A percentile compares a stretch with the other conserved stretches of the same genome.
Evolutionary conservation across 2,797 vertebrate genomes (phyloP).

Genomic region (Acrocephalus scirpaceus): DNA sequence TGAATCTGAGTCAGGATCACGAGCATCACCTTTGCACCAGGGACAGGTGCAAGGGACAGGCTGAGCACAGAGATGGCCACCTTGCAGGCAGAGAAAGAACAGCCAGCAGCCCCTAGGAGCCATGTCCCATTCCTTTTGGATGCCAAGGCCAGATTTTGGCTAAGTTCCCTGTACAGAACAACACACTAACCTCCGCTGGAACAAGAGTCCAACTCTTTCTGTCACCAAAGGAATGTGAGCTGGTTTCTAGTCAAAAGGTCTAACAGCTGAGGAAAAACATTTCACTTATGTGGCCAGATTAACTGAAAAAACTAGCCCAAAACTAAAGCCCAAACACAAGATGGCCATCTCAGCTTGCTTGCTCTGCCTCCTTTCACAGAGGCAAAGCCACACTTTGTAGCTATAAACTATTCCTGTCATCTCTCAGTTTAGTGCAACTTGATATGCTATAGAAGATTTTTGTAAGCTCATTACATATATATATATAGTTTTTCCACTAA

Average conservation of each 20-base stretch:
- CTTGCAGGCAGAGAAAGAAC: neutral
- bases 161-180: neutral
- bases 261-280: neutral
- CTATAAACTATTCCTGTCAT: neutral
- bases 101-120: neutral
- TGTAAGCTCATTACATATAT: constrained; percentile 32
- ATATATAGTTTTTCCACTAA: neutral
- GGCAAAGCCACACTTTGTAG: neutral
- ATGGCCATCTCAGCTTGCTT: neutral
- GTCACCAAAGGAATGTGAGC: neutral
- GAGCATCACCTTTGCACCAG: neutral
- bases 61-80: neutral
- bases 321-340: neutral
- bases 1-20: neutral
- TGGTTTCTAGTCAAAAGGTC: neutral
- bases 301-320: neutral
- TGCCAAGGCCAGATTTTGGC: neutral
- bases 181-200: neutral
- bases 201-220: neutral
- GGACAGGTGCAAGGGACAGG: neutral
- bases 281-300: neutral
- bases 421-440: neutral
- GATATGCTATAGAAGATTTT: constrained; percentile 11
- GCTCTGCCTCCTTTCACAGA: neutral
- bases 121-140: accelerated